These are phyloP conservation scores for Corythornis vintsioides DNA, from an alignment of 2,113 vertebrate genomes.

Conservation along the genomic window DNA sequence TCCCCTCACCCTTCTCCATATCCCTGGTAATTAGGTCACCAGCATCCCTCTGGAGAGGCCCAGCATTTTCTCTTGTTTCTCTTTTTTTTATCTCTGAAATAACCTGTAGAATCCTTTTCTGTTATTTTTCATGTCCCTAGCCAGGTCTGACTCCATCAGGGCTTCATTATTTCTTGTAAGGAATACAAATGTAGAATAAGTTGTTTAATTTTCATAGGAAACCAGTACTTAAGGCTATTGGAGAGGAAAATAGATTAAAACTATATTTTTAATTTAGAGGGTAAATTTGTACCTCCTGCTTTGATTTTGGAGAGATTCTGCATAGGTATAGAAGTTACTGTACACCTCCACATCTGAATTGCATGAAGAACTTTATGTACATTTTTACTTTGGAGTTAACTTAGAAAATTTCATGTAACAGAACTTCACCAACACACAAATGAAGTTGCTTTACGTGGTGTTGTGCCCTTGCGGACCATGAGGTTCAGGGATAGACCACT, in stretches of 20 bases:
- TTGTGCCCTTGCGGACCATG: neutral
- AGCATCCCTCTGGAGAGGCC: no score
- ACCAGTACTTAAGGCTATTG: neutral
- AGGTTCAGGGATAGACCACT: neutral
- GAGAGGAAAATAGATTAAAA: neutral
- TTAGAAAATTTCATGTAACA: neutral
- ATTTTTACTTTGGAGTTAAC: neutral
- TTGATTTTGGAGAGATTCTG: neutral
- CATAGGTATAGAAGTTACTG: neutral
- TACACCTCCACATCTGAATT: neutral
- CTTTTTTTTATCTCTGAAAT: no score
- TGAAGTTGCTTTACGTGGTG: neutral
- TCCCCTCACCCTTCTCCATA: no score
- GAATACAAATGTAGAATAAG: neutral
- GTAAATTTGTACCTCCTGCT: neutral
- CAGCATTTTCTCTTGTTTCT: no score
- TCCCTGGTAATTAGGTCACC: no score
- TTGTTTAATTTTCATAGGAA: neutral
- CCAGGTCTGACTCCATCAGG: no score
- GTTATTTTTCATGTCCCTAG: no score
- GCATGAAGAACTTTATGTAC: fast-evolving
- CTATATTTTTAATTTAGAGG: neutral
- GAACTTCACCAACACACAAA: neutral
- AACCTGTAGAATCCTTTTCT: no score
- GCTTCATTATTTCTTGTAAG: neutral